Evolutionary conservation across 1,140 invertebrate species (phyloP).

Genomic region (Dryas iulia): DNA sequence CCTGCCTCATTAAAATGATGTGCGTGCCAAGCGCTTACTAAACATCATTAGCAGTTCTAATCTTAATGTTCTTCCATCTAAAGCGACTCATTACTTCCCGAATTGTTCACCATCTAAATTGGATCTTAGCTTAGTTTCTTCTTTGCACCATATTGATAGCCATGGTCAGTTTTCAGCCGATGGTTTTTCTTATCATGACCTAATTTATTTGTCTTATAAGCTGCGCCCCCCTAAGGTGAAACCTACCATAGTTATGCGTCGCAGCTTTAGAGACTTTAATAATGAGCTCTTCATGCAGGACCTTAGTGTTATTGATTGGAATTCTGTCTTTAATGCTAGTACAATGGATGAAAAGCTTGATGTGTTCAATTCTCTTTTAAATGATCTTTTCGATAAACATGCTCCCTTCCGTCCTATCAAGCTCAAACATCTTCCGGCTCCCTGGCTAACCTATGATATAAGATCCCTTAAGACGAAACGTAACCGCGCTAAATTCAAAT

Average conservation of each 20-base stretch:
- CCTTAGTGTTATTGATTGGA: neutral
- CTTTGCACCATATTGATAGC: neutral
- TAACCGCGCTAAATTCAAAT: neutral
- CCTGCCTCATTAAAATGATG: too few relatives aligned
- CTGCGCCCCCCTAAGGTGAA: neutral
- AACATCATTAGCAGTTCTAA: too few relatives aligned
- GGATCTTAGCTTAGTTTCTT: neutral
- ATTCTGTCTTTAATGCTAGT: neutral
- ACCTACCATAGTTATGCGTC: slow-evolving; percentile 1
- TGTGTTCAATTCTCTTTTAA: too few relatives aligned
- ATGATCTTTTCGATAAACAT: slow-evolving; percentile 9
- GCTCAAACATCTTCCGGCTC: neutral
- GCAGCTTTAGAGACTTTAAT: too few relatives aligned
- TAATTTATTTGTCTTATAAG: too few relatives aligned
- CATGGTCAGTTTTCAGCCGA: neutral
- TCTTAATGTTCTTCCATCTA: too few relatives aligned
- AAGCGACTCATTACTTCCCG: neutral
- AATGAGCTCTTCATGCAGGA: neutral
- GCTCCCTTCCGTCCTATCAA: slow-evolving; percentile 4
- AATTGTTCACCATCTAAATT: neutral
- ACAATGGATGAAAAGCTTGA: slow-evolving; percentile 7
- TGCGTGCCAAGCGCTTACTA: too few relatives aligned
- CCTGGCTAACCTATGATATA: neutral
- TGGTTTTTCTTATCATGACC: too few relatives aligned
- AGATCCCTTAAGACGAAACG: neutral